Evolutionary conservation across 1,140 invertebrate species (phyloP), one percentile per base, ranked within the genome.

Genomic region (Medauroidea extradentata): DNA sequence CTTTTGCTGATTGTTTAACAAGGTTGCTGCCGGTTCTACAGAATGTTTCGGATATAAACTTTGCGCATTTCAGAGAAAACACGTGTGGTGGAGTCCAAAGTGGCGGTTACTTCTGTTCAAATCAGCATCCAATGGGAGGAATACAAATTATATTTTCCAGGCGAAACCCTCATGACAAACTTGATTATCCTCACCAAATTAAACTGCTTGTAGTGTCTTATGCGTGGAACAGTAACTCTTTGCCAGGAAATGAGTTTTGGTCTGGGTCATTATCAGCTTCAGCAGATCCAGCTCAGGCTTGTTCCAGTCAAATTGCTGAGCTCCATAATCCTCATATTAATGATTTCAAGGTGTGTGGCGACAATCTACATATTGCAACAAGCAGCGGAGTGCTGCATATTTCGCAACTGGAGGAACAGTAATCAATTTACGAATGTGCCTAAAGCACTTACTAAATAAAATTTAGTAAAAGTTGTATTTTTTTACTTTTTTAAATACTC

Each of bases 181-280:
- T 77, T 25, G n/a, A n/a, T n/a, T n/a, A n/a, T n/a, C n/a, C n/a
- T n/a, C n/a, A n/a, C n/a, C n/a, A n/a, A n/a, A 11, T 7, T 34
- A 84, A 83, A 66, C 66, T 84, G 2, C 66, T 85, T 49, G 77
- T 87, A 8, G 79, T 85, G 4, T 84, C 80, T 1, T 87, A 87
- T 63, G 81, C 85, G 0, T 85, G 84, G 80, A 84, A 87, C 68
- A 80, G 82, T 9, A 87, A 87, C 64, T 77, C 84, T 1, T 75
- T 84, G 53, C 84, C 85, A 3, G 48, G 48, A n/a, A 75, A 73
- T 64, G 74, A 73, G 65, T 77, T 71, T 66, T 77, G 71, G 77
- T 63, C 49, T 34, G 71, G 67, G 29, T 70, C 49, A 66, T 65
- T 75, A 64, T 63, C 66, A 0, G 65, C 72, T 1, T 79, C 83